Conservation (phyloP, 2,797 vertebrate genomes). For the Molossus alvarezi region DNA sequence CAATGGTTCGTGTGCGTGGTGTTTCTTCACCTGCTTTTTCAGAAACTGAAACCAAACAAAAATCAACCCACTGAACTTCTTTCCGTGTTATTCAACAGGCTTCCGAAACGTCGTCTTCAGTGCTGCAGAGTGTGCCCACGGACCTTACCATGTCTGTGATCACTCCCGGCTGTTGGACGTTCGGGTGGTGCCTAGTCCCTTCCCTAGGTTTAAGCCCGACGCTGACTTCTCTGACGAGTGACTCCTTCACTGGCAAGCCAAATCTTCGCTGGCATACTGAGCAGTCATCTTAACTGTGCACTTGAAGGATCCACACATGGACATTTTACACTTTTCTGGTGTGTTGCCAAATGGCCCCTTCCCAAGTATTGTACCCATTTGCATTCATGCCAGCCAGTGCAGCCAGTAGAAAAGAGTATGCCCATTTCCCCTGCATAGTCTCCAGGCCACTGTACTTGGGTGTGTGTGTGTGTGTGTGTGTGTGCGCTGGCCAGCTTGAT, state of each 20-base stretch:
- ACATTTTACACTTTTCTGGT: conserved; percentile 70
- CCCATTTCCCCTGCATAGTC: conserved; percentile 29
- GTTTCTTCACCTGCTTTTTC: conserved; percentile 80
- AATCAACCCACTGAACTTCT: conserved; percentile 64
- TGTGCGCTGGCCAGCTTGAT: not conserved
- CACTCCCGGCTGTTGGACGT: conserved; percentile 66
- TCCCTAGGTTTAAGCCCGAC: conserved; percentile 69
- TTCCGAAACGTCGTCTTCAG: conserved; percentile 76
- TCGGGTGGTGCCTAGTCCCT: conserved; percentile 81
- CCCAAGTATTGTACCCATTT: conserved; percentile 67
- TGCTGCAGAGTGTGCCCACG: conserved; percentile 75
- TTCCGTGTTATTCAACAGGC: conserved; percentile 77
- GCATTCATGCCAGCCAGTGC: conserved; percentile 71
- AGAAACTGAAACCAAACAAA: not conserved
- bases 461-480: not conserved
- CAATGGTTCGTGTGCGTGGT: conserved; percentile 72
- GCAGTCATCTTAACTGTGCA: conserved; percentile 61
- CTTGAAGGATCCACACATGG: conserved; percentile 70
- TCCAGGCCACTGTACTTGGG: conserved; percentile 39
- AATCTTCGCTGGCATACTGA: conserved; percentile 65
- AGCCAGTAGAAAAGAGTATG: conserved; percentile 71
- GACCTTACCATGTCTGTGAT: conserved; percentile 75
- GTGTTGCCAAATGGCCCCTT: conserved; percentile 66
- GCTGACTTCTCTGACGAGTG: conserved; percentile 71
- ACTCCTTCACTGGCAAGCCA: conserved; percentile 77